phyloP scores from a whole-genome alignment of 2,113 vertebrate species.

The Suncus etruscus region DNA sequence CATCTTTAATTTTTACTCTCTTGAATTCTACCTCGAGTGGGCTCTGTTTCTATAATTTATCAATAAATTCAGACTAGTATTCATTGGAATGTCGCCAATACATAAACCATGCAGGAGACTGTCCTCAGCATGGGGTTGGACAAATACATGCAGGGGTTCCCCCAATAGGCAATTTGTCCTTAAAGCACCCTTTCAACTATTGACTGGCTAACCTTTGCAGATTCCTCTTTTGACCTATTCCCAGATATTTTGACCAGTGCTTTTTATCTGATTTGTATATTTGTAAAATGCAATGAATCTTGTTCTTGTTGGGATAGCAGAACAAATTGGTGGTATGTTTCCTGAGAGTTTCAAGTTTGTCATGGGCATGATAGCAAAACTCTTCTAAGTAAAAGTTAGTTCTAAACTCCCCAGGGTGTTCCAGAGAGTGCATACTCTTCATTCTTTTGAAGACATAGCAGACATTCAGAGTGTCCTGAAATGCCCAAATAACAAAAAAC shows the following conservation, averaged over 20 bases:
- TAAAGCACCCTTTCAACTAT: constrained; percentile 46
- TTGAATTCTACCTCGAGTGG: constrained; percentile 17
- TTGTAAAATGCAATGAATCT: constrained; percentile 71
- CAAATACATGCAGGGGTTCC: constrained; percentile 40
- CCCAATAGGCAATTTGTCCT: constrained; percentile 51
- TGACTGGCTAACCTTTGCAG: constrained; percentile 34
- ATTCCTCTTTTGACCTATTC: constrained; percentile 70
- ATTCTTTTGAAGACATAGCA: constrained; percentile 62
- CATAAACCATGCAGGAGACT: constrained; percentile 58
- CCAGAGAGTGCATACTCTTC: constrained; percentile 52
- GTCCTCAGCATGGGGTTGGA: constrained; percentile 34
- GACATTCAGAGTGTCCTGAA: constrained; percentile 70
- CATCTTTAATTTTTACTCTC: constrained; percentile 22
- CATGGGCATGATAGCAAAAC: constrained; percentile 63
- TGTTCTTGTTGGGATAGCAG: constrained; percentile 49
- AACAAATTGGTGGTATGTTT: constrained; percentile 68
- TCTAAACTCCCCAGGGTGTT: constrained; percentile 38
- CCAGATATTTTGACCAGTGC: constrained; percentile 57
- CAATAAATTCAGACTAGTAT: constrained; percentile 26
- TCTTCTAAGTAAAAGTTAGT: constrained; percentile 53
- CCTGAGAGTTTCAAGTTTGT: constrained; percentile 71
- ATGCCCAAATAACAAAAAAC: constrained; percentile 67
- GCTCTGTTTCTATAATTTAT: neutral
- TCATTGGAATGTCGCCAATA: neutral
- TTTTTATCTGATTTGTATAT: constrained; percentile 74